phyloP scores from a whole-genome alignment of 1,140 invertebrate genomes.

The Drosophila pandora region DNA sequence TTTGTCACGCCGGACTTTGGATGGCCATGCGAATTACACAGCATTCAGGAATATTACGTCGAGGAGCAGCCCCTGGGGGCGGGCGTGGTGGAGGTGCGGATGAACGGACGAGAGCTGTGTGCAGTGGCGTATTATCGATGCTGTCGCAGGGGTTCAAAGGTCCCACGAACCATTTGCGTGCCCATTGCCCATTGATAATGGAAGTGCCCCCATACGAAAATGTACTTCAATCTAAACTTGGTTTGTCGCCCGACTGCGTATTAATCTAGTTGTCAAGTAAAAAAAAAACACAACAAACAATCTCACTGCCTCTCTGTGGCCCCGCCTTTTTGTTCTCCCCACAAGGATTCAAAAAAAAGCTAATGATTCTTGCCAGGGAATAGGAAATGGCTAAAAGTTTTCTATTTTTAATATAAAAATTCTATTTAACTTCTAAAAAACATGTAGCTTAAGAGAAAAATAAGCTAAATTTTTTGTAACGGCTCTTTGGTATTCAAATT shows the following conservation, averaged over 20 bases:
- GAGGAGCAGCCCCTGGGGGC: neutral
- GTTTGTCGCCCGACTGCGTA: constrained; percentile 41
- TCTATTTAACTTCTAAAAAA: no score
- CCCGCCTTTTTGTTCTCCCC: neutral
- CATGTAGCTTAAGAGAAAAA: no score
- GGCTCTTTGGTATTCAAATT: neutral
- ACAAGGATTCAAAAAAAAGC: neutral
- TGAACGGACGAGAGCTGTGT: constrained; percentile 4
- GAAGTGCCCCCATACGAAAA: constrained; percentile 28
- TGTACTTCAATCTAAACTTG: constrained; percentile 30
- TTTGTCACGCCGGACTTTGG: constrained; percentile 46
- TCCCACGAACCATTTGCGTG: constrained; percentile 53
- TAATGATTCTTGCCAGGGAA: no score
- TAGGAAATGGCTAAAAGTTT: no score
- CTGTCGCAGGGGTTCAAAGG: constrained; percentile 47
- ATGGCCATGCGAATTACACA: constrained; percentile 48
- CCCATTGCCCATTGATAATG: constrained; percentile 51
- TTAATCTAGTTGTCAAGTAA: constrained; percentile 49
- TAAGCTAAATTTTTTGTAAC: neutral
- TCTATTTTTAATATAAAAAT: no score
- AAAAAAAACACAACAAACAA: constrained; percentile 29
- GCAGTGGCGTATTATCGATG: constrained; percentile 44
- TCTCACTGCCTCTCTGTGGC: neutral
- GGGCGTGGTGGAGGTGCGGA: neutral
- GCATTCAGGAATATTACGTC: constrained; percentile 51